Percentiles rank a stretch among this genome's conserved stretches.
phyloP scores from a whole-genome alignment of 2,888 invertebrate species.

The Empis stercorea region DNA sequence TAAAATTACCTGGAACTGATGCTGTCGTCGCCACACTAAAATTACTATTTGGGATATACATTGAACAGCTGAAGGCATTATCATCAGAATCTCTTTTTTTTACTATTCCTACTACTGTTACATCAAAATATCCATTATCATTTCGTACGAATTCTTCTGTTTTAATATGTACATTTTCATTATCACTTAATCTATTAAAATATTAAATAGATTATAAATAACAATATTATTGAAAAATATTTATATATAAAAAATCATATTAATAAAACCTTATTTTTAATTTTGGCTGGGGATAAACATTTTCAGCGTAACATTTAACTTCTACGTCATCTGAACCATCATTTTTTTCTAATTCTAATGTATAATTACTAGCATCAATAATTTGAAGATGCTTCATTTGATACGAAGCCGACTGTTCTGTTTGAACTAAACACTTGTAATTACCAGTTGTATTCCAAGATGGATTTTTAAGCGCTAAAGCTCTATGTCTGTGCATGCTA shows the following conservation, averaged over 20 bases:
- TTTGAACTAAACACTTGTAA: background rate
- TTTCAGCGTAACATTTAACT: background rate
- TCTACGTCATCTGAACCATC: background rate
- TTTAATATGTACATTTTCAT: background rate
- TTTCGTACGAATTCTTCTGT: background rate
- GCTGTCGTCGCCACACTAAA: background rate
- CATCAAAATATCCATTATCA: constrained; percentile 1
- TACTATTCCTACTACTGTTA: background rate
- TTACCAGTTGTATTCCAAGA: background rate
- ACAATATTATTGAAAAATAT: too few species aligned
- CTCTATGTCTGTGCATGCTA: background rate
- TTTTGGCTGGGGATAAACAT: background rate
- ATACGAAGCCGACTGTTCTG: background rate
- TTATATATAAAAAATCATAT: background rate
- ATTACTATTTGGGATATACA: background rate
- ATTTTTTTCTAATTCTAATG: background rate
- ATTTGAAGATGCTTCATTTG: background rate
- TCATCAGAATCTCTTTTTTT: background rate
- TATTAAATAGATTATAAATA: background rate
- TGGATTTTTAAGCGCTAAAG: background rate
- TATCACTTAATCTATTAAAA: background rate
- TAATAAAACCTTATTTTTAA: background rate
- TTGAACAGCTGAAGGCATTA: background rate
- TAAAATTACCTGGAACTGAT: too few species aligned
- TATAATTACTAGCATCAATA: background rate